Base-by-base conservation (phyloP, 2,888 invertebrate species). In the Schizaphis graminum region DNA sequence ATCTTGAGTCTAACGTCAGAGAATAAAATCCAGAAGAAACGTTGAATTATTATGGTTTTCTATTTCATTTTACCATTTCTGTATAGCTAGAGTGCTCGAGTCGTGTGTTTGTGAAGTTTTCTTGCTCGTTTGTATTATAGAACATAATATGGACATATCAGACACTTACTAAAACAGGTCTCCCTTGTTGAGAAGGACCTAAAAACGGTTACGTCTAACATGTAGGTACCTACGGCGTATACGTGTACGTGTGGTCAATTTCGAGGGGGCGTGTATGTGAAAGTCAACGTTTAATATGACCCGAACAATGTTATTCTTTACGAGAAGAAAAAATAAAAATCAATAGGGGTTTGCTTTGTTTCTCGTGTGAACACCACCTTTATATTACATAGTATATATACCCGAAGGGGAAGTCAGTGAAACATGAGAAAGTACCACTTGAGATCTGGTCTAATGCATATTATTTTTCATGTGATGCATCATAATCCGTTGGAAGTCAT, bases 361-460 rank as follows among this genome's bases (percentile, higher is more conserved):
- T 89, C 89, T 89, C 84, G 56, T 89, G 89, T 89, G 93, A 93
- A 93, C 61, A 87, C 88, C 92, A 89, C 92, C 93, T 93, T 85
- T 57, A 57, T 61, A 67, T 56, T 49, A 49, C 49, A 88, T 47
- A 53, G n/a, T 35, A 28, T n/a, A 88, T 44, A 88, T 35, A 77
- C 84, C 47, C 89, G 89, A 61, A 85, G 93, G 93, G 93, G 93
- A 93, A 93, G 77, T 77, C 89, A 49, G 77, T 89, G 93, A 93
- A 93, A 93, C 93, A 93, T 86, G 93, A 93, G 93, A 93, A 89
- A 93, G 93, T 93, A 93, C 93, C 89, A 53, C 89, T 77, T 77
- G 61, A 77, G 84, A 93, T 84, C n/a, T 44, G 93, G 93, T 89
- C 89, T 61, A 89, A 93, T 56, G 89, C 77, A 86, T 89, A 93